Conservation (phyloP, 2,797 vertebrate genomes). For the Melanogrammus aeglefinus region DNA sequence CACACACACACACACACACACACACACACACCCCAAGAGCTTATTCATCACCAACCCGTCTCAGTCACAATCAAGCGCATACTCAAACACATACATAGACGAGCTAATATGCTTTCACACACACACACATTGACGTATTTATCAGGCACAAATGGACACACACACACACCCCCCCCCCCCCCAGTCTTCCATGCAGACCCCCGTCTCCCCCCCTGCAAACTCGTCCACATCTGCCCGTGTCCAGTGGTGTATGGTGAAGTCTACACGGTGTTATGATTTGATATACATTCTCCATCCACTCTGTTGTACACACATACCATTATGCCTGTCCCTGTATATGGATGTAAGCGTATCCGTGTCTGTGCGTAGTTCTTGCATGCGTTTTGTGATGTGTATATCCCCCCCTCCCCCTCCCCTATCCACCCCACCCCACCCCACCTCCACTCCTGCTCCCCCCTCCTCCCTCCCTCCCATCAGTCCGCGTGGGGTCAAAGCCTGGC, state of each 20-base stretch:
- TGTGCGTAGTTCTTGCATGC: slow-evolving; percentile 54
- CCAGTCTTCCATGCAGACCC: background rate
- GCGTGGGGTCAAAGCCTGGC: slow-evolving; percentile 75
- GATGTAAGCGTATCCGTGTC: slow-evolving; percentile 42
- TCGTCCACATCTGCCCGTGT: slow-evolving; percentile 50
- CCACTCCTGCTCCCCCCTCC: slow-evolving; percentile 5
- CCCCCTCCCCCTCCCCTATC: slow-evolving; percentile 54
- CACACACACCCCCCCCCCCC: background rate
- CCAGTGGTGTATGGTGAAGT: slow-evolving; percentile 29
- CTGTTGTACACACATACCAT: slow-evolving; percentile 10
- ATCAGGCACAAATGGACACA: slow-evolving; percentile 21
- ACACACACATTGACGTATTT: background rate
- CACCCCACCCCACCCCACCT: slow-evolving; percentile 24
- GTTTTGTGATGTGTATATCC: slow-evolving; percentile 55
- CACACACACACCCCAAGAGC: background rate
- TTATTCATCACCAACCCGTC: background rate
- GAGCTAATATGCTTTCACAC: background rate
- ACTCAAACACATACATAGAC: background rate
- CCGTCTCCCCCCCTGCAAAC: background rate
- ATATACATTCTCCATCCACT: slow-evolving; percentile 33
- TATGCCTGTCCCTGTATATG: slow-evolving; percentile 22
- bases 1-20: slow-evolving; percentile 5
- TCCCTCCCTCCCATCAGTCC: slow-evolving; percentile 68
- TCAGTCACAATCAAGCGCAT: background rate
- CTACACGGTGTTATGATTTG: slow-evolving; percentile 46